Base-by-base conservation (phyloP, 2,113 vertebrate genomes). In the Anhinga rufa region DNA sequence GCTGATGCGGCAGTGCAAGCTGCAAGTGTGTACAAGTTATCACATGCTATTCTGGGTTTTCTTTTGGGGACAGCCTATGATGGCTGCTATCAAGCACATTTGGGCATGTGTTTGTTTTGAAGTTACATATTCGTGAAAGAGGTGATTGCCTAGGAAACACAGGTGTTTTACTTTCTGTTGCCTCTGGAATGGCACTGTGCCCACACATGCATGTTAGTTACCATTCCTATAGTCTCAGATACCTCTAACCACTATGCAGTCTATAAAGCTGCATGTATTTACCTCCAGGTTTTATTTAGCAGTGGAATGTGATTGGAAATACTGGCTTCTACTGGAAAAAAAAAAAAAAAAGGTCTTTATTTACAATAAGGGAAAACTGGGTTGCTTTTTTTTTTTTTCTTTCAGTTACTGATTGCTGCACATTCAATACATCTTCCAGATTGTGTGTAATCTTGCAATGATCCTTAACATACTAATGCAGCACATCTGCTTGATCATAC, bases 41-140 rank as follows among this genome's bases (percentile, higher is more conserved):
- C 22, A 36, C 25, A 26, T 0, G 2, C 19, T 36, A 4, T 21
- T 68, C 44, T 64, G 10, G 12, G 0, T 46, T 4, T n/a, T 71
- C 24, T 82, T 34, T 22, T 12, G 25, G 48, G 46, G 38, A 21
- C 44, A 81, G 42, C 10, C n/a, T 55, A 7, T 19, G n/a, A 31
- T 4, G 7, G 31, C 49, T 80, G 44, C 54, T 80, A 69, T 77
- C 46, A 69, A 48, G 25, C 25, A 44, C 21, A 26, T 81, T 60
- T 34, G 48, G 32, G 29, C n/a, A 34, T 6, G 31, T 65, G 46
- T 40, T 93, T 95, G 24, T 70, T 93, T 92, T 81, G 68, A 57
- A 77, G 54, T 93, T 86, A 74, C 7, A 62, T 29, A 86, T 62
- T 77, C 34, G 90, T 6, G 7, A 51, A 78, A 12, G 17, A 88